Evolutionary conservation across 2,888 invertebrate species (phyloP).

Genomic region (Litoditis marina): DNA sequence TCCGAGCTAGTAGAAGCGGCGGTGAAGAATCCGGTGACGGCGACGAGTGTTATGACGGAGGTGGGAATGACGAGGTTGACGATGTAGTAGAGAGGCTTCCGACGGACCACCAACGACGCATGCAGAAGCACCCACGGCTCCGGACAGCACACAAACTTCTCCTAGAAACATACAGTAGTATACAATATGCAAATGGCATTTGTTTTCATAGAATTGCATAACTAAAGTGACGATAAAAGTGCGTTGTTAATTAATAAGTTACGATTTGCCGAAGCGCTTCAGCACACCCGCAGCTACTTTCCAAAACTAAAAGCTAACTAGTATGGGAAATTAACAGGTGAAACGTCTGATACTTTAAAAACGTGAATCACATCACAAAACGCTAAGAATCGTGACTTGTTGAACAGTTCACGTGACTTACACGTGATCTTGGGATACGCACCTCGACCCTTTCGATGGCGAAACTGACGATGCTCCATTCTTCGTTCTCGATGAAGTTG

Average conservation of each 20-base stretch:
- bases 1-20: constrained; percentile 64
- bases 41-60: constrained; percentile 63
- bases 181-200: background rate
- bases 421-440: background rate
- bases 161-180: constrained; percentile 17
- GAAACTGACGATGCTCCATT: constrained; percentile 59
- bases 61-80: constrained; percentile 62
- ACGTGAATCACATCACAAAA: background rate
- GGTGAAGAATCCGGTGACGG: constrained; percentile 64
- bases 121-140: constrained; percentile 59
- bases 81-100: constrained; percentile 58
- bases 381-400: background rate
- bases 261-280: too few relatives aligned
- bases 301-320: too few relatives aligned
- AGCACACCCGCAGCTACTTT: too few relatives aligned
- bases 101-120: constrained; percentile 54
- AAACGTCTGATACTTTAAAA: too few relatives aligned
- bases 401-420: background rate
- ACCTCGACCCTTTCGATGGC: constrained; percentile 52
- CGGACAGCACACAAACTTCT: constrained; percentile 60
- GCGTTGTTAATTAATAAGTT: background rate
- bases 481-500: constrained; percentile 59
- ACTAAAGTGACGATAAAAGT: background rate
- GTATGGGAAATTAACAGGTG: background rate
- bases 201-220: background rate